Evolutionary conservation across 2,113 vertebrate species (phyloP), one percentile per base, ranked within the genome.

Genomic region (Alethe castanea): DNA sequence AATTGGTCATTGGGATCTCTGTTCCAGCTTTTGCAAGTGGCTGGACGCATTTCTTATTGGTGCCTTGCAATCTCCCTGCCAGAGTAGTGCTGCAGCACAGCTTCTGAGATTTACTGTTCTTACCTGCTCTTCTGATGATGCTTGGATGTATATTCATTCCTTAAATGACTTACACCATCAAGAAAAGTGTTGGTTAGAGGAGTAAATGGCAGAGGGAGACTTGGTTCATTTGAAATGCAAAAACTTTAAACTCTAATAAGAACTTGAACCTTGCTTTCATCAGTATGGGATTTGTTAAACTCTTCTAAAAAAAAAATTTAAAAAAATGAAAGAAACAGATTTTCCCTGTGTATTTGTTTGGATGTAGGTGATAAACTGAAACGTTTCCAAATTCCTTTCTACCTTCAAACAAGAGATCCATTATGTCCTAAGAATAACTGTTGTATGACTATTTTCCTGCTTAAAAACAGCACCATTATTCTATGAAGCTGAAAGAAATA

Each of bases 381-480:
- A 61, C 33, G 5, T 38, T 93, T 88, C 87, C 94, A 95, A 93
- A 93, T 97, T 96, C 69, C 65, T 79, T 92, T 88, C 62, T 91
- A 12, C 47, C 26, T 91, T 76, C 29, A 70, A 81, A 95, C 86
- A 94, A 94, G 35, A 88, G 91, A 61, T 71, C 61, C 84, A 88
- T 95, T 94, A 52, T 95, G 69, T 81, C 50, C 62, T 65, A 83
- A 90, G 79, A 92, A 62, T 91, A 91, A 80, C 70, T 82, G 53
- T 56, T 74, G 5, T 47, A 57, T 93, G 77, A 91, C 13, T 76
- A 59, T 86, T 90, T 86, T 29, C 62, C 12, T 7, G 3, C 54
- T 70, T 62, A 26, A 83, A 70, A 92, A 86, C 56, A 81, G 60
- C 45, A 50, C 42, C 66, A 53, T 94, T 93, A 62, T 86, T 81